phyloP scores from a whole-genome alignment of 53 echinoderm and acorn worm species.

The Crossaster papposus region DNA sequence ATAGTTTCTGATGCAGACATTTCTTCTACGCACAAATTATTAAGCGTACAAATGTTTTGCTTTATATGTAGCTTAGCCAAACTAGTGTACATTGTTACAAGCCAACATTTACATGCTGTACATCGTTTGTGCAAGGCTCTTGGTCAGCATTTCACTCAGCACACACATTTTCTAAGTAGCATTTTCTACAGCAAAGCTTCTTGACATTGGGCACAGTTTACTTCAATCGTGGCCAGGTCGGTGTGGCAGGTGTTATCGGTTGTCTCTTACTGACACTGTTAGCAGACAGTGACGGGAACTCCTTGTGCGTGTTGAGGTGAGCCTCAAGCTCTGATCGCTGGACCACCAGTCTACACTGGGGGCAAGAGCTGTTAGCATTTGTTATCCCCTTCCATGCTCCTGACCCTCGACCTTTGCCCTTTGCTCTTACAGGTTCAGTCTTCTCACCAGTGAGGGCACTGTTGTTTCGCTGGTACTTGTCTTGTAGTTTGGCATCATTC shows the following conservation, averaged over 20 bases:
- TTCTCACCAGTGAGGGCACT: slow-evolving; percentile 68
- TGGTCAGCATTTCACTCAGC: too few relatives aligned
- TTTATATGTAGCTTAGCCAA: too few relatives aligned
- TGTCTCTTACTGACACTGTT: not conserved
- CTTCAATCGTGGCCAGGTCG: slow-evolving; percentile 37
- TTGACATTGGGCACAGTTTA: not conserved
- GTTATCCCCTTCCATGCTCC: slow-evolving; percentile 9
- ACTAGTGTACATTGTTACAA: too few relatives aligned
- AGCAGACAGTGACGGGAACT: slow-evolving; percentile 77
- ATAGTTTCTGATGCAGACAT: too few relatives aligned
- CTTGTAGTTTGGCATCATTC: slow-evolving; percentile 51
- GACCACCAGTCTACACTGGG: slow-evolving; percentile 75
- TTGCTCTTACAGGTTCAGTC: slow-evolving; percentile 37
- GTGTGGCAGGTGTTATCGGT: slow-evolving; percentile 34
- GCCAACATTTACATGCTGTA: too few relatives aligned
- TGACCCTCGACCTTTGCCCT: slow-evolving; percentile 53
- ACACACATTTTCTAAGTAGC: too few relatives aligned
- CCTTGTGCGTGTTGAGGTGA: slow-evolving; percentile 79
- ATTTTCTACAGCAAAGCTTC: too few relatives aligned
- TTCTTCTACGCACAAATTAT: too few relatives aligned
- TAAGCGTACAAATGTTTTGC: too few relatives aligned
- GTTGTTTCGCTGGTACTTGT: slow-evolving; percentile 38
- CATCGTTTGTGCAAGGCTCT: too few relatives aligned
- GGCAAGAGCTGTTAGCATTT: slow-evolving; percentile 61
- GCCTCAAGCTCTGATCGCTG: slow-evolving; percentile 59